phyloP scores from a whole-genome alignment of 2,113 vertebrate genomes.

The Sebastes fasciatus region DNA sequence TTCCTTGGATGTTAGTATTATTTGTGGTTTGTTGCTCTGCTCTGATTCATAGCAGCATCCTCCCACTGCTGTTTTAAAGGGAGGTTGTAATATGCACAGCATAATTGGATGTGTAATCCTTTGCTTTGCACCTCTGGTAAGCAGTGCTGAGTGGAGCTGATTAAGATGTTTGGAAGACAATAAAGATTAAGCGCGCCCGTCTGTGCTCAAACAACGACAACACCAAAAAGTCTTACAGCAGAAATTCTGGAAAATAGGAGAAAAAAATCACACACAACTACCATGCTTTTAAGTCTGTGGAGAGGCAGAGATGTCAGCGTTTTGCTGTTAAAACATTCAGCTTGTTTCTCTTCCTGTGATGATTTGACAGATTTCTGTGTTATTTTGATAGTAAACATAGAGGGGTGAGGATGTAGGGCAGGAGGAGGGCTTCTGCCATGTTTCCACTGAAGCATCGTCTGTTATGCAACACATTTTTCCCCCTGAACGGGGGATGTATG shows the following conservation, averaged over 20 bases:
- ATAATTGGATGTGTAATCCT: slow-evolving; percentile 78
- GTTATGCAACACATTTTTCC: slow-evolving; percentile 73
- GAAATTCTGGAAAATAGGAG: neutral
- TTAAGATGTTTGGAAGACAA: slow-evolving; percentile 72
- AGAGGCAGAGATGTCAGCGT: slow-evolving; percentile 27
- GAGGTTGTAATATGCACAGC: slow-evolving; percentile 64
- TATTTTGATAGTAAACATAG: slow-evolving; percentile 62
- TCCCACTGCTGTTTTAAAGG: slow-evolving; percentile 63
- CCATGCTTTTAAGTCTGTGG: neutral
- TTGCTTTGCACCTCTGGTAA: slow-evolving; percentile 68
- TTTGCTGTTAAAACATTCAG: slow-evolving; percentile 30
- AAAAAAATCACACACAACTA: neutral
- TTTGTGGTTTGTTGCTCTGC: slow-evolving; percentile 68
- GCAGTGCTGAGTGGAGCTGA: slow-evolving; percentile 69
- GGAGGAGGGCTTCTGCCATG: slow-evolving; percentile 31
- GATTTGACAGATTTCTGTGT: slow-evolving; percentile 54
- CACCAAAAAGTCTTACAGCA: neutral
- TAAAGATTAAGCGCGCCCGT: slow-evolving; percentile 52
- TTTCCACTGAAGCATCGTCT: slow-evolving; percentile 68
- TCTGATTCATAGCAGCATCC: slow-evolving; percentile 68
- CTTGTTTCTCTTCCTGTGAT: slow-evolving; percentile 29
- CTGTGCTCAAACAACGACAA: slow-evolving; percentile 10
- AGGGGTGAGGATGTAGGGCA: slow-evolving; percentile 42
- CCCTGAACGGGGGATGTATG: slow-evolving; percentile 26
- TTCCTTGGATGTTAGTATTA: slow-evolving; percentile 55